Base-by-base conservation (phyloP, 2,113 vertebrate species). In the Phocoena sinus region DNA sequence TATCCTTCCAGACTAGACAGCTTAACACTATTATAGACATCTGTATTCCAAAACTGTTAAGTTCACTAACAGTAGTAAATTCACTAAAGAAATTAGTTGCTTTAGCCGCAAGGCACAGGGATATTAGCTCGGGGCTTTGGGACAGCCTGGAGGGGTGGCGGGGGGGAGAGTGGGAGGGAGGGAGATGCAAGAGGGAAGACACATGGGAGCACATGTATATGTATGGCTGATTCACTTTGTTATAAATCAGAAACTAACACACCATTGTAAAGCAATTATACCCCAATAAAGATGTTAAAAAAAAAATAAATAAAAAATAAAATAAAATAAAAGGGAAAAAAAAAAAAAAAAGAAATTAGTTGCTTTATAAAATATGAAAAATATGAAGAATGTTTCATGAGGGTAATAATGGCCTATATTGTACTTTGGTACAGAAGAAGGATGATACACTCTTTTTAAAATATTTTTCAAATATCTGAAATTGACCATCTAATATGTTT, bases 41-140 rank as follows among this genome's bases (percentile, higher is more conserved):
- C 58, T 93, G 70, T 53, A 88, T 65, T 87, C 12, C 63, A 93
- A 90, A 95, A 95, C 26, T 90, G 73, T 86, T 47, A 86, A 85
- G 56, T 63, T 89, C 60, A 90, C 14, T 63, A 74, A 89, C 77
- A 85, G 44, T 81, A 93, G 53, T 53, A 93, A 95, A 93, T 47
- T 70, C 31, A 76, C 31, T 47, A 73, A 79, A 80, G 67, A 93
- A 89, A 87, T 70, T 7, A 82, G 62, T 5, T 93, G 50, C 56
- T 91, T 83, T 76, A 65, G n/a, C n/a, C n/a, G n/a, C n/a, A n/a
- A n/a, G n/a, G n/a, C n/a, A n/a, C n/a, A n/a, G n/a, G n/a, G n/a
- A n/a, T n/a, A n/a, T n/a, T n/a, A n/a, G n/a, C n/a, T n/a, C n/a
- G n/a, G n/a, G n/a, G n/a, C n/a, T n/a, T n/a, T n/a, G n/a, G n/a